These are phyloP conservation scores for Microcebus griseorufus DNA, from an alignment of 2,113 vertebrate genomes.

Conservation along the genomic window DNA sequence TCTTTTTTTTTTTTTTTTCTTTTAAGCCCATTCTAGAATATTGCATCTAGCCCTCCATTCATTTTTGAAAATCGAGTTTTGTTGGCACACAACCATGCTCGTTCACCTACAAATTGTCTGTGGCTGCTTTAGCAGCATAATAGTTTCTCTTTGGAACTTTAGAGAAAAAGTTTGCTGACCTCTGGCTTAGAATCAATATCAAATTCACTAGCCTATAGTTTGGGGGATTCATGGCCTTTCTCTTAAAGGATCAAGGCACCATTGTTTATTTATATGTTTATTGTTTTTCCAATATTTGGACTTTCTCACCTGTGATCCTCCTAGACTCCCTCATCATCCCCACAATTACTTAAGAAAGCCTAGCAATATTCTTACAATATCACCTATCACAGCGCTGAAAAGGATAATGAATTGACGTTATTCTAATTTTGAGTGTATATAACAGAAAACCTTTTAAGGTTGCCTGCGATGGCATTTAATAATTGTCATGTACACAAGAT, in stretches of 20 bases:
- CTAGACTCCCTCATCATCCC: neutral
- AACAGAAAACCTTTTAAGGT: constrained; percentile 12
- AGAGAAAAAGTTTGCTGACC: neutral
- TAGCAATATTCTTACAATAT: neutral
- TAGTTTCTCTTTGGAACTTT: neutral
- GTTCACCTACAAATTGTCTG: neutral
- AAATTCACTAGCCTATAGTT: neutral
- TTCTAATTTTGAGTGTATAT: neutral
- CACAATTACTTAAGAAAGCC: neutral
- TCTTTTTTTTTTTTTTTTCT: neutral
- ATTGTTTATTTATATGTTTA: neutral
- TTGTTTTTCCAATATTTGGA: neutral
- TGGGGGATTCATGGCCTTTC: neutral
- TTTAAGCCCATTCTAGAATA: neutral
- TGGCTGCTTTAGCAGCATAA: neutral
- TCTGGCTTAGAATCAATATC: neutral
- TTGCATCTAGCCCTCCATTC: neutral
- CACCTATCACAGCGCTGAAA: neutral
- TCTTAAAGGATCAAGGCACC: neutral
- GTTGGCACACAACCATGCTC: neutral
- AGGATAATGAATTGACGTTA: neutral
- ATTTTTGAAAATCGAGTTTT: constrained; percentile 36
- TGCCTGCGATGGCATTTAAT: neutral
- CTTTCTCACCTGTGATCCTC: neutral
- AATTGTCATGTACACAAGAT: neutral